Percentiles rank a stretch among this genome's conserved stretches.
These are phyloP conservation scores for Ectropis crepuscularia DNA, from an alignment of 2,888 invertebrate genomes.

Conservation along the genomic window DNA sequence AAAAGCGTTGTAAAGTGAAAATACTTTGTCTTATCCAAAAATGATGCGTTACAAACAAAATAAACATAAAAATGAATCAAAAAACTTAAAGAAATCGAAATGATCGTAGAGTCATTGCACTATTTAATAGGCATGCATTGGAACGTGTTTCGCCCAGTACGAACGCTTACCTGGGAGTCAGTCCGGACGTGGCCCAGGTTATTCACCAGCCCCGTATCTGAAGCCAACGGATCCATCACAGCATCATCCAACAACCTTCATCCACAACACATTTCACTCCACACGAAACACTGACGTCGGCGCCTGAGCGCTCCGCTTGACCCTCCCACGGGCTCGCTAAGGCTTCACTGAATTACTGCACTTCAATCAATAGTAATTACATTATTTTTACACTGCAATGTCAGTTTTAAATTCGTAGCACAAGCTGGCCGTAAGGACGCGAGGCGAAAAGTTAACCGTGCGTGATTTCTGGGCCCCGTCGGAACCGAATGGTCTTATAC, in stretches of 20 bases:
- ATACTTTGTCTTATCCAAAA: no score
- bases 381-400: conserved; percentile 57
- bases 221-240: conserved; percentile 77
- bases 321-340: conserved; percentile 46
- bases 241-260: conserved; percentile 66
- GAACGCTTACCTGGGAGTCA: conserved; percentile 82
- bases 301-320: conserved; percentile 45
- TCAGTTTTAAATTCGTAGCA: conserved; percentile 60
- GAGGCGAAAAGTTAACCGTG: conserved; percentile 82
- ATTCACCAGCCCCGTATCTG: conserved; percentile 81
- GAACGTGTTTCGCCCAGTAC: conserved; percentile 78
- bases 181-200: conserved; percentile 82
- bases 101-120: conserved; percentile 71
- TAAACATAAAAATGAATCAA: not conserved
- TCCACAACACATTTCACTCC: conserved; percentile 61
- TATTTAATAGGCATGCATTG: conserved; percentile 76
- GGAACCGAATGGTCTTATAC: conserved; percentile 84
- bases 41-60: not conserved
- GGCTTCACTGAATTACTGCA: conserved; percentile 66
- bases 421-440: conserved; percentile 78
- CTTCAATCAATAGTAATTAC: conserved; percentile 69
- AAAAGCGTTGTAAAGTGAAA: no score
- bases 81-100: conserved; percentile 34
- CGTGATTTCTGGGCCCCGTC: conserved; percentile 83
- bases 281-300: conserved; percentile 58